A percentile compares a stretch with the other conserved stretches of the same genome.
Conservation (phyloP, 1,140 invertebrate species). For the Drosophila ercepeae region DNA sequence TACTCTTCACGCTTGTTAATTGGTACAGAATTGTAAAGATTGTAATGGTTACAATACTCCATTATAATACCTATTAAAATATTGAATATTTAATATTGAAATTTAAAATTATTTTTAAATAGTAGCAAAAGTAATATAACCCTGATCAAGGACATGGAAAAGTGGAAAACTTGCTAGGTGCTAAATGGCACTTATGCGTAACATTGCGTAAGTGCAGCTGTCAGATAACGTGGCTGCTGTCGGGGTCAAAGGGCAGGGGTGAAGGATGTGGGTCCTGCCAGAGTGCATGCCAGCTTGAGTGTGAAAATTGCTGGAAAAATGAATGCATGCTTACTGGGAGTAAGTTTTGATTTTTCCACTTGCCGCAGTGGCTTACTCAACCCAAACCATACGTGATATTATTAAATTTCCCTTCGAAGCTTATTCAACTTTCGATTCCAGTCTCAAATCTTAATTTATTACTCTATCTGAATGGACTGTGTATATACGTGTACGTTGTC, state of each 20-base stretch:
- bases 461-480: too few species aligned
- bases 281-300: conserved; percentile 72
- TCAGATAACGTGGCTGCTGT: conserved; percentile 25
- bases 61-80: not conserved
- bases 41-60: not conserved
- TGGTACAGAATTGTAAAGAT: not conserved
- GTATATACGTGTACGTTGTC: conserved; percentile 1
- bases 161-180: conserved; percentile 32
- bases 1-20: not conserved
- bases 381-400: conserved; percentile 26
- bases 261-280: conserved; percentile 13
- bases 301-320: conserved; percentile 76
- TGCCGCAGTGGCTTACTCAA: conserved; percentile 16
- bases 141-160: conserved; percentile 15
- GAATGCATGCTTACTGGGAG: conserved; percentile 26
- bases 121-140: conserved; percentile 28
- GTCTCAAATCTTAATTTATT: conserved; percentile 18
- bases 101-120: not conserved
- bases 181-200: conserved; percentile 57
- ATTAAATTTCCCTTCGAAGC: conserved; percentile 18
- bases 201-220: conserved; percentile 75
- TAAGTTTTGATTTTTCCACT: conserved; percentile 36
- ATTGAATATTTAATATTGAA: not conserved
- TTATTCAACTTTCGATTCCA: conserved; percentile 13
- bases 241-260: not conserved